A percentile compares a stretch with the other conserved stretches of the same genome.
These are phyloP conservation scores for Drosophila lacteicornis DNA, from an alignment of 1,140 invertebrate genomes.

Conservation along the genomic window DNA sequence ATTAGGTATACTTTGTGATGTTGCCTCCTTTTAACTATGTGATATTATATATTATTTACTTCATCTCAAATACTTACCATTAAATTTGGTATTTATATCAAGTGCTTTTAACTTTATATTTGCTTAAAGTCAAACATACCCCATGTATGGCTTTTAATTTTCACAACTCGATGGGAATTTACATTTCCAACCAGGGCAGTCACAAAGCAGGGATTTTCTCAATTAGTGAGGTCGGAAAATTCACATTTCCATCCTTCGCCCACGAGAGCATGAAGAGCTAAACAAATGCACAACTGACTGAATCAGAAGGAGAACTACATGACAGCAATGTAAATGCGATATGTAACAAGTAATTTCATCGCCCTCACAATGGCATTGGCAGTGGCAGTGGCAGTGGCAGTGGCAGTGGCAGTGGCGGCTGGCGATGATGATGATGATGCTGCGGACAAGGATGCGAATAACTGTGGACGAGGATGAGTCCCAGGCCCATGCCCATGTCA, in stretches of 20 bases:
- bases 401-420: neutral
- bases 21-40: too few species aligned
- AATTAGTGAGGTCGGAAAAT: conserved; percentile 15
- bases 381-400: too few species aligned
- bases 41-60: too few species aligned
- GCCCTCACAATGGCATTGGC: conserved; percentile 31
- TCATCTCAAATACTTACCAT: too few species aligned
- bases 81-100: neutral
- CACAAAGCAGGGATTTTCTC: conserved; percentile 6
- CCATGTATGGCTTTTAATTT: neutral
- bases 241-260: neutral
- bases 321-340: conserved; percentile 50
- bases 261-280: conserved; percentile 12
- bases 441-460: conserved; percentile 46
- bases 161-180: neutral
- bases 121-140: neutral
- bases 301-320: conserved; percentile 38
- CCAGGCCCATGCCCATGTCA: conserved; percentile 28
- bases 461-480: conserved; percentile 26
- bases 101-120: neutral
- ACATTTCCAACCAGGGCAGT: neutral
- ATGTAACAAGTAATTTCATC: conserved; percentile 60
- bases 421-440: conserved; percentile 18
- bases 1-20: too few species aligned
- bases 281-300: conserved; percentile 29